Percentiles rank a stretch among this genome's conserved stretches.
These are phyloP conservation scores for Mesopsocus fuscifrons DNA, from an alignment of 2,888 invertebrate species.

Conservation along the genomic window DNA sequence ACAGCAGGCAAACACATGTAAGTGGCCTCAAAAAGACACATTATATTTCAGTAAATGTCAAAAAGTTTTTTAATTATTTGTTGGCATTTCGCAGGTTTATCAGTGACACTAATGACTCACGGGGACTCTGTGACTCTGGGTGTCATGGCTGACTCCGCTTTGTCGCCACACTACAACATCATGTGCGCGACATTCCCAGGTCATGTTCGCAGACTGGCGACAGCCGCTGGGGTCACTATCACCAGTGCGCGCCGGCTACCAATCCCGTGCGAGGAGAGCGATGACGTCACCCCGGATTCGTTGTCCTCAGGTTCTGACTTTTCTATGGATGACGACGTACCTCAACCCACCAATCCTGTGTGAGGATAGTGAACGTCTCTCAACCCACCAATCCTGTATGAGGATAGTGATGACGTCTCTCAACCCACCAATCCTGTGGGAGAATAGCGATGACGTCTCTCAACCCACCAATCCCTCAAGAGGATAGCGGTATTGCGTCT, in stretches of 20 bases:
- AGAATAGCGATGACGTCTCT: no score
- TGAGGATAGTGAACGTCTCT: no score
- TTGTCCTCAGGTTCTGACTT: no score
- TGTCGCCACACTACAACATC: slow-evolving; percentile 41
- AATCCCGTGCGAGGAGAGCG: background rate
- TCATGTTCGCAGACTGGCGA: slow-evolving; percentile 17
- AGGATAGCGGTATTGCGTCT: no score
- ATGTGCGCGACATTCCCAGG: slow-evolving; percentile 25
- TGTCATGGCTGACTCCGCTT: slow-evolving; percentile 49
- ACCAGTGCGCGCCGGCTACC: background rate
- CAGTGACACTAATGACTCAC: slow-evolving; percentile 49
- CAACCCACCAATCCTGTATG: no score
- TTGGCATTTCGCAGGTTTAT: slow-evolving; percentile 36
- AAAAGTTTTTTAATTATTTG: background rate
- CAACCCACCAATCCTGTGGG: no score
- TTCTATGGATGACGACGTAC: no score
- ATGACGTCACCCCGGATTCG: background rate
- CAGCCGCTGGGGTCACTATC: slow-evolving; percentile 13
- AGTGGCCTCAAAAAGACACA: slow-evolving; percentile 22
- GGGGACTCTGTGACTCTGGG: slow-evolving; percentile 41
- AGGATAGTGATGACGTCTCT: no score
- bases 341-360: no score
- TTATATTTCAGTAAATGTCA: slow-evolving; percentile 8
- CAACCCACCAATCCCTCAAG: no score
- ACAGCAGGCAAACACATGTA: slow-evolving; percentile 57